Conservation (phyloP, 2,113 vertebrate genomes). For the Serinus canaria region DNA sequence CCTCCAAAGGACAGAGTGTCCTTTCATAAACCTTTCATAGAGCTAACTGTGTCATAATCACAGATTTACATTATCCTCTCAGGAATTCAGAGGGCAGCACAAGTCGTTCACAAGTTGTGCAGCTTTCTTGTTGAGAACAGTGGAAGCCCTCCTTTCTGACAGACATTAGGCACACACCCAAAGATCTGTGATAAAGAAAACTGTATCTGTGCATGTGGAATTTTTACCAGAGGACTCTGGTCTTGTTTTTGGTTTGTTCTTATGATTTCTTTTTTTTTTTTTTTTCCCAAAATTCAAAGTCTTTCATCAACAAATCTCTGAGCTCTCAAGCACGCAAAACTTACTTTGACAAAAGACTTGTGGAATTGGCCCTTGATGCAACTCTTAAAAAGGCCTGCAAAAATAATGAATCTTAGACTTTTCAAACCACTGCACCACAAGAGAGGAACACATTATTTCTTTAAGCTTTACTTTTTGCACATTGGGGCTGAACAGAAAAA, state of each 20-base stretch:
- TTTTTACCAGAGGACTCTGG: not conserved
- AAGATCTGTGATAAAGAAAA: not conserved
- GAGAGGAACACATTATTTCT: not conserved
- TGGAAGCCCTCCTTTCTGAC: not conserved
- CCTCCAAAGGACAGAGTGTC: not conserved
- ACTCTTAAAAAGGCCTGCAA: not conserved
- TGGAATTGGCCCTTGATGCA: not conserved
- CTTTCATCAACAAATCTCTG: not conserved
- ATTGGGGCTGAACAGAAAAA: not conserved
- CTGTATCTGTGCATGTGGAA: not conserved
- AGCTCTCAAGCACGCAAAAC: not conserved
- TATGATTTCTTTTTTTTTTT: not conserved
- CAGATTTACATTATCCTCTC: not conserved
- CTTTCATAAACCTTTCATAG: not conserved
- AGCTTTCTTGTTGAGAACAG: not conserved
- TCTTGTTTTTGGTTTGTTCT: not conserved
- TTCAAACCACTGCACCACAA: not conserved
- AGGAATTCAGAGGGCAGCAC: not conserved
- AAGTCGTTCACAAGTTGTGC: not conserved
- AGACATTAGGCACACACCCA: not conserved
- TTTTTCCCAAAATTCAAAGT: not conserved
- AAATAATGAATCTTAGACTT: not conserved
- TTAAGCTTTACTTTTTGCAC: constrained; percentile 12
- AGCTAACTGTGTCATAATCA: not conserved
- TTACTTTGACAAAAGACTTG: not conserved